Evolutionary conservation across 2,797 vertebrate genomes (phyloP), one percentile per base, ranked within the genome.

Genomic region (Scleropages formosus): DNA sequence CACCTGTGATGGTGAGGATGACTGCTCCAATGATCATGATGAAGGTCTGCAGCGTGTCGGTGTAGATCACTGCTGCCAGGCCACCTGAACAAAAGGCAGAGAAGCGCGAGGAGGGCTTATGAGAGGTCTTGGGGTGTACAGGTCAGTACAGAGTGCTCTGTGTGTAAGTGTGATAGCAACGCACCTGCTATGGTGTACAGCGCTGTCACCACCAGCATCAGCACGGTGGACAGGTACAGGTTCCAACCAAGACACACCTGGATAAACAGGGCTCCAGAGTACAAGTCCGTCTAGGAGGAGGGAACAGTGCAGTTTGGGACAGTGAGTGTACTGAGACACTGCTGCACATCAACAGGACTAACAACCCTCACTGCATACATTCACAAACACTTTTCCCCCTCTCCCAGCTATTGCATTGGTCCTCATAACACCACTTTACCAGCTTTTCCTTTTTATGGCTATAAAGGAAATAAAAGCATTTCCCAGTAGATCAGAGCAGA

Each of bases 191-290:
- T 95, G 16, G 96, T 96, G 85, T 94, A 98, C 73, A 97, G 86
- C 0, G 94, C 95, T 0, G 94, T 96, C 82, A 96, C 89, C 78
- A 90, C 80, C 72, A 99, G 91, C 89, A 95, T 92, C 72, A 98
- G 91, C 66, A 93, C 75, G 0, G 94, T 95, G 80, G 95, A 95
- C 66, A 98, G 89, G 85, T 95, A 95, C 68, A 97, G 94, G 86
- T 96, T 95, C 96, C 96, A 99, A 27, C 95, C 95, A 74, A 97
- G 89, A 85, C 95, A 98, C 82, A 97, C 93, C 84, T 96, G 95
- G 61, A 98, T 90, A 0, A 96, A 98, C 79, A 98, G 81, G 0
- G 96, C 94, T 75, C 95, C 95, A 0, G 92, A 96, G 12, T 94
- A 96, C 83, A 99, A 90, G 84, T 96, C 96, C 0, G 95, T 95